Evolutionary conservation across 2,113 vertebrate species (phyloP), one percentile per base, ranked within the genome.

Genomic region (Syngnathus scovelli): DNA sequence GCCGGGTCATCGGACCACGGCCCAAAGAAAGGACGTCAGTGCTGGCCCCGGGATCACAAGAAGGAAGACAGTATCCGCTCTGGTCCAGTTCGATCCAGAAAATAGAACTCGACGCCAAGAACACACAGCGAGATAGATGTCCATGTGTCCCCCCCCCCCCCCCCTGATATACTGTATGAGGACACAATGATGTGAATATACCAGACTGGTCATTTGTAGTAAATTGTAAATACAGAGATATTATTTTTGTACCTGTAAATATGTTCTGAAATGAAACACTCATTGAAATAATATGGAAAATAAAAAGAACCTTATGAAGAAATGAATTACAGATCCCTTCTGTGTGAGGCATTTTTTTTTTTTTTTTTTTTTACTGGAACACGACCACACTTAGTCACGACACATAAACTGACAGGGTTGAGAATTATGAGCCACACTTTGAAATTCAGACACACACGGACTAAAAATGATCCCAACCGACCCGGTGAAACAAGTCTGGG

Each of bases 211-310:
- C 19, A 1, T 19, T 33, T 78, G 87, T 90, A 89, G 77, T 66
- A 87, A 90, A 90, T 60, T 91, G 89, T 90, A 89, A 83, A 90
- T 86, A 86, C 66, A 90, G 74, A 89, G 83, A 87, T 80, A 83
- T 74, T 91, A 90, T 91, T 91, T 91, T 91, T 89, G 61, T 91
- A 91, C 82, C 16, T 82, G 70, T 88, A 84, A 74, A 87, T 81
- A 71, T 68, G 37, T 61, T 62, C 79, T 87, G 82, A 82, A 83
- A 83, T 87, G 81, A 82, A 87, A 91, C 88, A 91, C 89, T 90
- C 80, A 81, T 79, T 69, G 76, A 78, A 70, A 81, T 69, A 65
- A 64, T 61, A 27, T 68, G 67, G 12, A 65, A 56, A 84, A 85
- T 85, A 86, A 88, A 78, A 38, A 59, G 79, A 7, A 61, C 21